Percentiles rank a stretch among this genome's conserved stretches.
Conservation (phyloP, 2,113 vertebrate genomes). For the Fulica atra region DNA sequence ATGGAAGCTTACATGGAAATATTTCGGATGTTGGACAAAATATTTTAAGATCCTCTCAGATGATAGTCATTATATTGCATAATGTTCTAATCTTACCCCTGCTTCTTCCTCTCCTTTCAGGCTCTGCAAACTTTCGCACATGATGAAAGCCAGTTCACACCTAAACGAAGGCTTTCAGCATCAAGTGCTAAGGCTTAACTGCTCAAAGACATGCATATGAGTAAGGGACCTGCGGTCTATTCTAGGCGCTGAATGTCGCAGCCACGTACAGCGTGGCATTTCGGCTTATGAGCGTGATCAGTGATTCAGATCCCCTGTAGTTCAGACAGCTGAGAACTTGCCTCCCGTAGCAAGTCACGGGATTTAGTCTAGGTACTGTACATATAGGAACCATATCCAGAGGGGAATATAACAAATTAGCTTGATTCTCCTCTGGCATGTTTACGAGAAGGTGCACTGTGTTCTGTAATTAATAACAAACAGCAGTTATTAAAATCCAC, state of each 20-base stretch:
- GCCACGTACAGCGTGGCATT: background rate
- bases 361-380: background rate
- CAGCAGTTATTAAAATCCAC: slow-evolving; percentile 29
- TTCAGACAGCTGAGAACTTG: background rate
- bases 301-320: background rate
- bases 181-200: slow-evolving; percentile 11
- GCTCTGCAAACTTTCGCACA: slow-evolving; percentile 5
- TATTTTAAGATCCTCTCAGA: background rate
- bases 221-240: background rate
- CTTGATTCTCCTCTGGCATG: slow-evolving; percentile 3
- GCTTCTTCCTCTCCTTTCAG: background rate
- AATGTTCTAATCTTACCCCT: background rate
- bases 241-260: background rate
- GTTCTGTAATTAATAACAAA: slow-evolving; percentile 60
- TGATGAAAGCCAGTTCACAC: slow-evolving; percentile 26
- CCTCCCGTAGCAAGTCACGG: background rate
- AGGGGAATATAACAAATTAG: slow-evolving; percentile 45
- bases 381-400: background rate
- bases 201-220: background rate
- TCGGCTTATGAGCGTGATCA: background rate
- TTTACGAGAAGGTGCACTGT: slow-evolving; percentile 31
- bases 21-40: background rate
- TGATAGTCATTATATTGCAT: background rate
- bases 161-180: background rate
- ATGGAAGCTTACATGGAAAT: background rate